Evolutionary conservation across 2,113 vertebrate species (phyloP).

Genomic region (Neodontobutis hainanensis): DNA sequence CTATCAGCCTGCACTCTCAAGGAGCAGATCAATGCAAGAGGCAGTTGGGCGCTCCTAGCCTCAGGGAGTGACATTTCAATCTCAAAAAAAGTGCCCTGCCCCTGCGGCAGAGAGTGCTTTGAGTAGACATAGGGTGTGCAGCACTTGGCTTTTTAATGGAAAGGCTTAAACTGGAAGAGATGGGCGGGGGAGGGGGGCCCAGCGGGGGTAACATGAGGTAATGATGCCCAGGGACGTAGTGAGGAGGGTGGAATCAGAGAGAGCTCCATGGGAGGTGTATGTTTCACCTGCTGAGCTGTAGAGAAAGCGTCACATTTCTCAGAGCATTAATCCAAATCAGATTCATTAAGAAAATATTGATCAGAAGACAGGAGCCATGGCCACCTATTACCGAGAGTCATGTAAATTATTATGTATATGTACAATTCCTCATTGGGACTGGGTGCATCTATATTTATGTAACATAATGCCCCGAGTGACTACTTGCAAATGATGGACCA

Average conservation of each 20-base stretch:
- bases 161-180: conserved; percentile 23
- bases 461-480: too few species aligned
- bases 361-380: not conserved
- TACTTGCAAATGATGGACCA: too few species aligned
- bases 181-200: not conserved
- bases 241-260: conserved; percentile 21
- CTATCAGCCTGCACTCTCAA: conserved; percentile 22
- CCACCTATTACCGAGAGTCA: too few species aligned
- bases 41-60: conserved; percentile 16
- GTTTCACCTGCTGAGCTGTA: conserved; percentile 26
- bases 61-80: conserved; percentile 33
- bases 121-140: conserved; percentile 23
- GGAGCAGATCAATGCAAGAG: conserved; percentile 26
- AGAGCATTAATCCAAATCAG: not conserved
- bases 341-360: not conserved
- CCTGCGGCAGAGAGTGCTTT: conserved; percentile 13
- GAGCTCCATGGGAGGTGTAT: conserved; percentile 28
- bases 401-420: too few species aligned
- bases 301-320: not conserved
- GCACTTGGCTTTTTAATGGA: conserved; percentile 33
- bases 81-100: conserved; percentile 24
- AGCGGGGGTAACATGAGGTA: conserved; percentile 35
- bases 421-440: too few species aligned
- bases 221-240: conserved; percentile 6
- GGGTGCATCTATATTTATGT: too few species aligned